These are phyloP conservation scores for Drosophila punjabiensis DNA, from an alignment of 1,140 invertebrate species.

Conservation along the genomic window DNA sequence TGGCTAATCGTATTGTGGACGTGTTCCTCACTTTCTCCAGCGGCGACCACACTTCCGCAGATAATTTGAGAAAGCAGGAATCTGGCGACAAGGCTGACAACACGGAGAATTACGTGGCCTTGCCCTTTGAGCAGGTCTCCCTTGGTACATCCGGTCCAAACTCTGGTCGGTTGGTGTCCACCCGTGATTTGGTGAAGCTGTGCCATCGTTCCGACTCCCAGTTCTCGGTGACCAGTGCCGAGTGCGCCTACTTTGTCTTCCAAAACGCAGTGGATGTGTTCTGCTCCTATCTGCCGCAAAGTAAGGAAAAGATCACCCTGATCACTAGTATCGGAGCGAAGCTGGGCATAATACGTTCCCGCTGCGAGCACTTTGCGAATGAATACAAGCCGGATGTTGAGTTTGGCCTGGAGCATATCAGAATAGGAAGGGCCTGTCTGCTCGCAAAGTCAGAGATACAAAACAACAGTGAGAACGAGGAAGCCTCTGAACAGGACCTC, in stretches of 20 bases:
- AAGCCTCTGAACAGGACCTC: conserved; percentile 31
- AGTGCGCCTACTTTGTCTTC: conserved; percentile 91
- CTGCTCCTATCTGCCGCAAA: conserved; percentile 87
- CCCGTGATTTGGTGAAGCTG: conserved; percentile 97
- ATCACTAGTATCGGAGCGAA: conserved; percentile 92
- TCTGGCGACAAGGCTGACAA: conserved; percentile 71
- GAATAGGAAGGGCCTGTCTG: conserved; percentile 87
- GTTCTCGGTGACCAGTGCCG: conserved; percentile 91
- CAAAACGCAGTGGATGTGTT: conserved; percentile 97
- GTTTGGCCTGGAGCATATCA: conserved; percentile 81
- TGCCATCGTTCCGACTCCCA: conserved; percentile 91
- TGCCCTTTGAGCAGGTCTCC: conserved; percentile 71
- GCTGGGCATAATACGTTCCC: conserved; percentile 93
- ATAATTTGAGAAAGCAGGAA: conserved; percentile 85
- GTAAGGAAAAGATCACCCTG: conserved; percentile 88
- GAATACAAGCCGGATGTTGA: conserved; percentile 92
- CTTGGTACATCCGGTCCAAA: conserved; percentile 47
- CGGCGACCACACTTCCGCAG: conserved; percentile 87
- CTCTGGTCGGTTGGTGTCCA: conserved; percentile 89
- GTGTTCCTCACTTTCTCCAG: conserved; percentile 93
- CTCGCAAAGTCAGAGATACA: conserved; percentile 61
- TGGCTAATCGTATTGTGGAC: conserved; percentile 92
- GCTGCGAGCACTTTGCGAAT: conserved; percentile 92
- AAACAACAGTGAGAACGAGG: neutral
- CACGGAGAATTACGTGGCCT: conserved; percentile 66